Base-by-base conservation (phyloP, 64 coral and sea anemone genomes). In the Stichodactyla mertensii region DNA sequence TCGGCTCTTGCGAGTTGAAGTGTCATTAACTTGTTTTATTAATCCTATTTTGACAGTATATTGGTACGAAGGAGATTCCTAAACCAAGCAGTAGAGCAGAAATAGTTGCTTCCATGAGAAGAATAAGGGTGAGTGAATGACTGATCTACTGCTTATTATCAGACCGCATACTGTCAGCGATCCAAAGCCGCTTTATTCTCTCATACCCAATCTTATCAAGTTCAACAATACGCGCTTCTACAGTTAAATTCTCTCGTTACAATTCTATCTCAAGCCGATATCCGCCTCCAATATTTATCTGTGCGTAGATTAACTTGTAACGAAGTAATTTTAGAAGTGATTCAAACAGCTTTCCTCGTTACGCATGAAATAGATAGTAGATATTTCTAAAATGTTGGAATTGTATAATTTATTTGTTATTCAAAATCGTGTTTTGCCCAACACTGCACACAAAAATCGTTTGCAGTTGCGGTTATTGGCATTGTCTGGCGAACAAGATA, bases 21-120 rank as follows among this genome's bases (percentile, higher is more conserved):
- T 74, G 69, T 27, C 69, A 10, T 74, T 0, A 11, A 23, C 24
- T 71, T 90, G 83, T 90, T 59, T 83, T 82, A 59, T 23, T 57
- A 87, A 62, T 80, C 57, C 23, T 45, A 78, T 57, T 66, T 54
- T 79, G 24, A 87, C 58, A 96, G 94, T 96, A 92, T 82, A 96
- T 96, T 52, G 94, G 94, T 31, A 92, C 91, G 22, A 96, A 93
- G 51, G 94, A 96, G 53, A 96, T 96, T 12, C 70, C 91, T 15
- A 96, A 96, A 59, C 94, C 94, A 0, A 88, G 53, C 62, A 96
- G 94, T 61, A 90, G 94, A 61, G 87, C 88, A 53, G 94, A 96
- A 77, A 96, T 96, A 66, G 94, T 96, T 16, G 71, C 94, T 12
- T 86, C 91, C 19, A 96, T 96, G 94, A 85, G 94, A 31, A 54